phyloP scores from a whole-genome alignment of 2,113 vertebrate species.

The Semnornis frantzii region DNA sequence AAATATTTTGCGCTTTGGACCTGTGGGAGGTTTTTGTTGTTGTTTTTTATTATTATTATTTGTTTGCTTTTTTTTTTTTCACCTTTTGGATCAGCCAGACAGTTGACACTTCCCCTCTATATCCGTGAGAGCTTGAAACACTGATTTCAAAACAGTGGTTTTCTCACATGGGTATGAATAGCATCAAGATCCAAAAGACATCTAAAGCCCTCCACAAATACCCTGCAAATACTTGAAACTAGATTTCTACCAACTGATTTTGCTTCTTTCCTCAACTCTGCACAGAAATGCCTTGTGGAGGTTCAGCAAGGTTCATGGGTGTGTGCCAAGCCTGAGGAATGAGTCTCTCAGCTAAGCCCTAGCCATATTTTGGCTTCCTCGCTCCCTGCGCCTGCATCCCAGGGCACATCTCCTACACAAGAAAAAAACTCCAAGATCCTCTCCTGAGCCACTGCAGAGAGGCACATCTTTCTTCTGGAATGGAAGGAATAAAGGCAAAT shows the following conservation, averaged over 20 bases:
- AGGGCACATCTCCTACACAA: accelerated
- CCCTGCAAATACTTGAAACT: not conserved
- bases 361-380: not conserved
- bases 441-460: not conserved
- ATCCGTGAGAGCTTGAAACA: not conserved
- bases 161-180: not conserved
- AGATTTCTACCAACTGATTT: not conserved
- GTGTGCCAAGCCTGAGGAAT: not conserved
- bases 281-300: not conserved
- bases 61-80: not conserved
- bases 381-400: not conserved
- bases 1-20: not conserved
- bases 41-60: not conserved
- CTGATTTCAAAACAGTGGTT: not conserved
- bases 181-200: not conserved
- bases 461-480: not conserved
- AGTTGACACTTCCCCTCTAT: not conserved
- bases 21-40: too few relatives aligned
- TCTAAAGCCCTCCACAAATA: not conserved
- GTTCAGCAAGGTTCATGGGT: not conserved
- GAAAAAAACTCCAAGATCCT: not conserved
- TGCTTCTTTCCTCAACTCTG: not conserved
- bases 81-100: not conserved
- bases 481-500: not conserved
- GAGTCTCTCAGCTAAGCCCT: not conserved